phyloP scores from a whole-genome alignment of 53 echinoderm and acorn worm species.

The Paelopatides confundens region DNA sequence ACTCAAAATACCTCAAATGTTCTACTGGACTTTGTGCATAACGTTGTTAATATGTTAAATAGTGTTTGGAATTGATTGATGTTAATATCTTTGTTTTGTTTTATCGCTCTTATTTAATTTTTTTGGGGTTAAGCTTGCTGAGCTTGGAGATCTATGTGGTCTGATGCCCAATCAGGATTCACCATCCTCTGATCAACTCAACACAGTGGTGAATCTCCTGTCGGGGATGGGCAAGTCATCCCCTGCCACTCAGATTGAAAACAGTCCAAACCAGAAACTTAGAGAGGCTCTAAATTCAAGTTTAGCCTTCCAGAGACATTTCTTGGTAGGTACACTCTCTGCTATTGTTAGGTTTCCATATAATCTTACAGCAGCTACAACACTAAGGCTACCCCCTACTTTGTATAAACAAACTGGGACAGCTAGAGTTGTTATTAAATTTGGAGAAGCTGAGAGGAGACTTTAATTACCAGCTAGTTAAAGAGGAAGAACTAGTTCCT shows the following conservation, averaged over 20 bases:
- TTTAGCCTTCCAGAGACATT: conserved; percentile 88
- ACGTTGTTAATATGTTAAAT: too few relatives aligned
- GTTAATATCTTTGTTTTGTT: neutral
- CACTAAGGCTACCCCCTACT: too few relatives aligned
- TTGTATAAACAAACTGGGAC: too few relatives aligned
- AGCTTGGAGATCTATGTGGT: conserved; percentile 82
- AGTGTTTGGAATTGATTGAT: too few relatives aligned
- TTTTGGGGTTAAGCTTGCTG: conserved; percentile 65
- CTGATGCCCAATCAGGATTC: conserved; percentile 82
- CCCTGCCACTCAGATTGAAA: conserved; percentile 70
- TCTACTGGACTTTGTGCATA: too few relatives aligned
- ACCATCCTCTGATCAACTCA: conserved; percentile 89
- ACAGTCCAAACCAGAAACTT: conserved; percentile 97
- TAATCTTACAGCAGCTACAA: too few relatives aligned
- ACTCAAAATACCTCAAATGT: too few relatives aligned
- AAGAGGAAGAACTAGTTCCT: too few relatives aligned
- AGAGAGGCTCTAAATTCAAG: conserved; percentile 94
- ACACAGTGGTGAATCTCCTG: conserved; percentile 87
- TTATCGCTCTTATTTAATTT: neutral
- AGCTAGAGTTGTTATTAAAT: too few relatives aligned
- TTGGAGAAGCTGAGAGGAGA: too few relatives aligned
- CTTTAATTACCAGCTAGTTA: too few relatives aligned
- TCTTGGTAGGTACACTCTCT: conserved; percentile 72
- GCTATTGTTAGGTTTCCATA: too few relatives aligned
- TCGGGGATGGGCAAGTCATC: conserved; percentile 90